Evolutionary conservation across 2,113 vertebrate species (phyloP), one percentile per base, ranked within the genome.

Genomic region (Chloropsis hardwickii): DNA sequence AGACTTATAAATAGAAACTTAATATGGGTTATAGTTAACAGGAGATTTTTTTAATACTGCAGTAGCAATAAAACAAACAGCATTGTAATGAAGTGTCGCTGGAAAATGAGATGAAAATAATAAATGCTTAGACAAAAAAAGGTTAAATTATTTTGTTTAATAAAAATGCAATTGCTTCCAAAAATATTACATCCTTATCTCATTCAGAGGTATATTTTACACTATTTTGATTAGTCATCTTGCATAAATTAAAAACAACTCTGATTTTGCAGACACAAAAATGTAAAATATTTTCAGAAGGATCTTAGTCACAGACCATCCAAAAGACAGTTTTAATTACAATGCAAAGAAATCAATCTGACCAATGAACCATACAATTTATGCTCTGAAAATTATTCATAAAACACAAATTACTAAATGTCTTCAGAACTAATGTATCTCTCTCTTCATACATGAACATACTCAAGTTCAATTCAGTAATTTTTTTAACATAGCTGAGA

Each of bases 101-200:
- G 44, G 44, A 90, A 95, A 96, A 90, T 20, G 45, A 90, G 67
- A 84, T 11, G 12, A 88, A 90, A 93, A 76, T 84, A 88, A 89
- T 57, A 90, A 94, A 92, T n/a, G 47, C 31, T 91, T 83, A 84
- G 23, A 60, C 42, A 48, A 39, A 86, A 93, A 77, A 86, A 81
- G 70, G 53, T 37, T 9, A 80, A 91, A 92, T 64, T 40, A 24
- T 62, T 78, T 18, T 89, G 10, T 67, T 90, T 76, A 83, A 94
- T 67, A 86, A 86, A 88, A 27, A 48, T 22, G 54, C 7, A 67
- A 29, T 31, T 81, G 15, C 20, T 91, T 73, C 37, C 24, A 90
- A 90, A 96, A 84, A 56, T 60, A n/a, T n/a, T 78, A 33, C 29
- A 64, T 62, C 44, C 10, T 48, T 57, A 25, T 53, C 65, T 83